A percentile compares a stretch with the other conserved stretches of the same genome.
Evolutionary conservation across 35 echinoderm and acorn worm species (phyloP).

Genomic region (Heliocidaris erythrogramma): DNA sequence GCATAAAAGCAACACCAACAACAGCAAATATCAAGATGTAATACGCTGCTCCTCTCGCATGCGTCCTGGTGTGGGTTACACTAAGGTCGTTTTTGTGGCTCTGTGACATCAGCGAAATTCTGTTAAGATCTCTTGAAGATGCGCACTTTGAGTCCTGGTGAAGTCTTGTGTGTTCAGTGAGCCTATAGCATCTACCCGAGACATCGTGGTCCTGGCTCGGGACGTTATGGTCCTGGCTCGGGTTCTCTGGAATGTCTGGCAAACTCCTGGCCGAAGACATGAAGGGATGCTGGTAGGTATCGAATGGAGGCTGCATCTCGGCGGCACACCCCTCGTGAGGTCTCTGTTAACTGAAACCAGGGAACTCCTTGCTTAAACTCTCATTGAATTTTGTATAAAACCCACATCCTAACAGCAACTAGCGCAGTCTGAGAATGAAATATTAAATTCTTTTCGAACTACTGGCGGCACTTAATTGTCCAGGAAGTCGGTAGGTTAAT

Average conservation of each 20-base stretch:
- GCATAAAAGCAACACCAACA: neutral
- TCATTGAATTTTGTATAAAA: neutral
- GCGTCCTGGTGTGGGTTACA: neutral
- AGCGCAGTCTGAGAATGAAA: neutral
- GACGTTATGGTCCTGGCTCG: neutral
- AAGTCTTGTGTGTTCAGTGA: neutral
- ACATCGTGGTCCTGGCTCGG: neutral
- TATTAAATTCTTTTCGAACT: neutral
- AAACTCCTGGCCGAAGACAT: neutral
- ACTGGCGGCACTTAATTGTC: too few relatives aligned
- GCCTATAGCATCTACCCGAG: neutral
- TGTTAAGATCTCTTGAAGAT: neutral
- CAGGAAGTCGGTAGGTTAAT: too few relatives aligned
- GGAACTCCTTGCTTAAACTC: neutral
- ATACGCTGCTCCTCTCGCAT: neutral
- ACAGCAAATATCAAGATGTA: neutral
- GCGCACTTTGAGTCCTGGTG: neutral
- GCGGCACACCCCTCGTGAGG: neutral
- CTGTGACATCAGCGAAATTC: neutral
- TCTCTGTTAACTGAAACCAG: neutral
- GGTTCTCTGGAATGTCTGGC: neutral
- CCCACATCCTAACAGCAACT: neutral
- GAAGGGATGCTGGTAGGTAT: neutral
- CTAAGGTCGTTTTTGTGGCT: neutral
- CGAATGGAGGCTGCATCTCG: neutral